phyloP scores from a whole-genome alignment of 2,113 vertebrate genomes.

The Pogonocichla stellata region DNA sequence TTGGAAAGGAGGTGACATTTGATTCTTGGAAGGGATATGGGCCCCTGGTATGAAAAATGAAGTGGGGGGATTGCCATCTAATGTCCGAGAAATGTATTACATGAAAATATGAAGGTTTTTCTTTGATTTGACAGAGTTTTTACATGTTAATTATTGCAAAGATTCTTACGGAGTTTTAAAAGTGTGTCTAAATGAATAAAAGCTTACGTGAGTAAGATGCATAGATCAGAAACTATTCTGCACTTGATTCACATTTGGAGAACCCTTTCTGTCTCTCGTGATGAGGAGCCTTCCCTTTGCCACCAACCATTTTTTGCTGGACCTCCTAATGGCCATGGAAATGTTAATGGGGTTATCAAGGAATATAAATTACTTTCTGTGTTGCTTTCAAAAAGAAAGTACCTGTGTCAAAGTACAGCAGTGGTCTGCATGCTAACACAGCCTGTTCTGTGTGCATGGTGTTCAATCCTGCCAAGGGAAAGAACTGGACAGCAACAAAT shows the following conservation, averaged over 20 bases:
- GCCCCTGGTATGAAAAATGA: conserved; percentile 26
- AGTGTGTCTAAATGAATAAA: conserved; percentile 38
- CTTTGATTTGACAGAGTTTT: conserved; percentile 18
- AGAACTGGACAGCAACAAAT: not conserved
- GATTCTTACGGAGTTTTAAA: not conserved
- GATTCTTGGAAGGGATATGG: conserved; percentile 12
- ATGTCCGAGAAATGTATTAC: conserved; percentile 68
- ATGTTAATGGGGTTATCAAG: not conserved
- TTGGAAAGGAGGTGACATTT: not conserved
- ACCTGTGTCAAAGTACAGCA: not conserved
- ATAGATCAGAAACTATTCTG: conserved; percentile 6
- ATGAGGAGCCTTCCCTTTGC: not conserved
- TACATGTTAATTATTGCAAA: conserved; percentile 21
- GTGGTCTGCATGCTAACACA: not conserved
- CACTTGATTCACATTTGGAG: not conserved
- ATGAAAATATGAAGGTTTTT: conserved; percentile 59
- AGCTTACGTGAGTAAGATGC: not conserved
- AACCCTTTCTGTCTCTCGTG: not conserved
- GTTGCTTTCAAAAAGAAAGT: not conserved
- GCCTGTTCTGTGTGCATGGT: not conserved
- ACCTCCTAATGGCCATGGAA: not conserved
- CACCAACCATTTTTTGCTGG: not conserved
- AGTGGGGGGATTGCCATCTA: conserved; percentile 72
- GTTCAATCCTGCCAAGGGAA: not conserved
- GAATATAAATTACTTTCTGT: not conserved